Percentiles rank a stretch among this genome's conserved stretches.
phyloP scores from a whole-genome alignment of 2,888 invertebrate species.

The Drosophila suboccidentalis region DNA sequence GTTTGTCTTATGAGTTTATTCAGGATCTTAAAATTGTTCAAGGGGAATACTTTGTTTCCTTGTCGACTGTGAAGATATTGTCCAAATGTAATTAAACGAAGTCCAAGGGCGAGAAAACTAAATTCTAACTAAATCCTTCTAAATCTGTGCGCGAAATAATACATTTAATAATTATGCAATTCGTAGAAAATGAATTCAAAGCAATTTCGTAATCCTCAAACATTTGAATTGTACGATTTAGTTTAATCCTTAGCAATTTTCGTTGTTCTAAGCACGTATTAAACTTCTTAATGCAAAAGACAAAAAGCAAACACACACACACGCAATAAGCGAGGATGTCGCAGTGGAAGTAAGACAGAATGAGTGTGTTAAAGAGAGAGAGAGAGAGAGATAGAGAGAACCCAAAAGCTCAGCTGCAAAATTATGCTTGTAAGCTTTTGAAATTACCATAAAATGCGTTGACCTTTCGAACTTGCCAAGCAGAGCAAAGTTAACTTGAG shows the following conservation, averaged over 20 bases:
- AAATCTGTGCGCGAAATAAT: conserved; percentile 16
- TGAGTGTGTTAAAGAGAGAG: not conserved
- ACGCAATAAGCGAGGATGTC: not conserved
- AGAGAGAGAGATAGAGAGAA: not conserved
- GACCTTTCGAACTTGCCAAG: conserved; percentile 60
- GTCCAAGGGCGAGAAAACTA: not conserved
- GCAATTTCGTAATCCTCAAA: conserved; percentile 26
- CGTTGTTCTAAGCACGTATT: conserved; percentile 42
- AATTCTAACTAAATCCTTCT: conserved; percentile 1
- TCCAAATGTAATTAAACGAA: not conserved
- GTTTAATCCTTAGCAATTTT: conserved; percentile 42
- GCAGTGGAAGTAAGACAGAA: not conserved
- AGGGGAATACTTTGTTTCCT: not conserved
- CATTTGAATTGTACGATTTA: conserved; percentile 39
- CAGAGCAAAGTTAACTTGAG: conserved; percentile 32
- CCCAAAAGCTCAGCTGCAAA: conserved; percentile 61
- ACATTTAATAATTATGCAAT: conserved; percentile 46
- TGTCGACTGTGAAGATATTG: not conserved
- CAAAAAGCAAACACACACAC: conserved; percentile 32
- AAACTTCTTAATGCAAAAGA: conserved; percentile 43
- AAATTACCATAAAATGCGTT: conserved; percentile 70
- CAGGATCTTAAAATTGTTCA: too few relatives aligned
- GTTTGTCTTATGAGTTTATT: too few relatives aligned
- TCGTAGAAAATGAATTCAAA: conserved; percentile 15
- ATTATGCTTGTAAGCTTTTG: conserved; percentile 67